These are phyloP conservation scores for Drosophila meridiana DNA, from an alignment of 2,888 invertebrate species.

Conservation along the genomic window DNA sequence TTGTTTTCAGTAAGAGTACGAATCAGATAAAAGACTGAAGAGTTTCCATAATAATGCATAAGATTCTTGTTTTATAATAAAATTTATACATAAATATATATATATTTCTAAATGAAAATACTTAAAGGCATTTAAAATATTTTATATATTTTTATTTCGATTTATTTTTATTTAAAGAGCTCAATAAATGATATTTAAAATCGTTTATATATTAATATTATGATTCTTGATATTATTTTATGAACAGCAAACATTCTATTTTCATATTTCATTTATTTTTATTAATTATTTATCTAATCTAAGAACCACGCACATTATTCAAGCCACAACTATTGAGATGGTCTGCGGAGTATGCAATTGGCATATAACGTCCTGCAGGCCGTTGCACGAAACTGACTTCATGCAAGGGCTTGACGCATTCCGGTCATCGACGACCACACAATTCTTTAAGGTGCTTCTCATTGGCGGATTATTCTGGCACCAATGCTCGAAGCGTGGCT, in stretches of 20 bases:
- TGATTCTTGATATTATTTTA: neutral
- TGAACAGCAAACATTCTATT: no score
- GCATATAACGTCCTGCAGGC: conserved; percentile 8
- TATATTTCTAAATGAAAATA: neutral
- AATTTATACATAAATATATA: neutral
- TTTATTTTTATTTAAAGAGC: no score
- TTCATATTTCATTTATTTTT: neutral
- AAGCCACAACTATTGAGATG: conserved; percentile 16
- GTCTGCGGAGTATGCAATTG: conserved; percentile 18
- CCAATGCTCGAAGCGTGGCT: conserved; percentile 16
- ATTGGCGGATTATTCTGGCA: neutral
- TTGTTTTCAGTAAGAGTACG: neutral
- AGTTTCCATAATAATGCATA: neutral
- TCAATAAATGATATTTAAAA: neutral
- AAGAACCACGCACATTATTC: neutral
- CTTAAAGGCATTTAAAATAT: neutral
- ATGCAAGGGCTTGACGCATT: conserved; percentile 12
- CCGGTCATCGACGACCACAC: conserved; percentile 17
- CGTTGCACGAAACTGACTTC: conserved; percentile 6
- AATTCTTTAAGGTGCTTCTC: neutral
- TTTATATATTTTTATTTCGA: no score
- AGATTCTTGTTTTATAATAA: neutral
- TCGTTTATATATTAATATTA: neutral
- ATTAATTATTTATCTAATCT: neutral
- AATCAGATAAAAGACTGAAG: neutral